Conservation (phyloP, 1,140 invertebrate species). For the Drosophila nasuta region DNA sequence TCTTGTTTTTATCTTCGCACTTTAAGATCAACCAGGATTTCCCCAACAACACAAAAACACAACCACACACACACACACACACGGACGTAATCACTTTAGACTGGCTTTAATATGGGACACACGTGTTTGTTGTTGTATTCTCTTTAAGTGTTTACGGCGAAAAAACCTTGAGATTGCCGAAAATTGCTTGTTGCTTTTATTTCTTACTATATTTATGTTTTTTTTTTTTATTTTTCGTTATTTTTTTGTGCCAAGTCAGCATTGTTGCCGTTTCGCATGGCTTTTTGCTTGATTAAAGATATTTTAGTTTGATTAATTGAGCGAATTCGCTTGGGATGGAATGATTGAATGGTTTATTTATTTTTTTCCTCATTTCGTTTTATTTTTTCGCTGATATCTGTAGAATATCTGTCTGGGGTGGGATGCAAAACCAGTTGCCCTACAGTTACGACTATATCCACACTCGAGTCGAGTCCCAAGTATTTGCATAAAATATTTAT, state of each 20-base stretch:
- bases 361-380: background rate
- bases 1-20: conserved; percentile 29
- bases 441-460: conserved; percentile 12
- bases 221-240: no score
- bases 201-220: conserved; percentile 25
- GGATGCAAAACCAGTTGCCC: conserved; percentile 39
- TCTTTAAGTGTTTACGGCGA: conserved; percentile 41
- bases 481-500: conserved; percentile 53
- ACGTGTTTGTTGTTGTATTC: conserved; percentile 25
- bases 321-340: conserved; percentile 12
- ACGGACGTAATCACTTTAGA: no score
- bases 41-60: conserved; percentile 36
- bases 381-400: conserved; percentile 19
- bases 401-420: conserved; percentile 19
- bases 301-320: conserved; percentile 53
- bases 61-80: conserved; percentile 2
- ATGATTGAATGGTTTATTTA: conserved; percentile 22
- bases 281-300: conserved; percentile 23
- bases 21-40: conserved; percentile 68
- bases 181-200: conserved; percentile 24
- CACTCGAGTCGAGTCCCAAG: conserved; percentile 18
- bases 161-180: conserved; percentile 54
- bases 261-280: conserved; percentile 6
- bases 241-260: conserved; percentile 53
- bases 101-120: conserved; percentile 24